phyloP scores from a whole-genome alignment of 1,140 invertebrate genomes.

The Drosophila teissieri region DNA sequence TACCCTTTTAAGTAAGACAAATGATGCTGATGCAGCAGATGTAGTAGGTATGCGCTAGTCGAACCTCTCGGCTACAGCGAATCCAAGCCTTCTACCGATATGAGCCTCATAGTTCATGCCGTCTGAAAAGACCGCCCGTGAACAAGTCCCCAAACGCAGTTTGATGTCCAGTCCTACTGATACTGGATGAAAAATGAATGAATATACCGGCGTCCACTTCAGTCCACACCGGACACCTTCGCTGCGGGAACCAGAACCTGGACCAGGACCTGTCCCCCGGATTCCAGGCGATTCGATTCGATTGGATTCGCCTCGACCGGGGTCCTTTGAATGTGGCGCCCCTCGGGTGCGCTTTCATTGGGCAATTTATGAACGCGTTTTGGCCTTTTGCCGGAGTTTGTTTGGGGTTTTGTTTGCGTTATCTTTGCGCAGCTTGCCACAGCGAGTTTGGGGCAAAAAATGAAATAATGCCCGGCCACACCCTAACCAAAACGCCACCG shows the following conservation, averaged over 20 bases:
- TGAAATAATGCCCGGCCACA: constrained; percentile 52
- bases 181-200: constrained; percentile 23
- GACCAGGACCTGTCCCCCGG: not conserved
- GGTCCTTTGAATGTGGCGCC: constrained; percentile 22
- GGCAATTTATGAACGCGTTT: constrained; percentile 71
- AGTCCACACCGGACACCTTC: not conserved
- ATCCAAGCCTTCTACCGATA: no score
- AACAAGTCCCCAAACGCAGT: constrained; percentile 19
- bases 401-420: constrained; percentile 33
- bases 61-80: no score
- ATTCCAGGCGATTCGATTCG: constrained; percentile 35
- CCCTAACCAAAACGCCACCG: constrained; percentile 8
- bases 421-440: constrained; percentile 43
- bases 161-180: constrained; percentile 9
- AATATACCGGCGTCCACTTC: not conserved
- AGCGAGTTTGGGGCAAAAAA: constrained; percentile 34
- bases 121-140: no score
- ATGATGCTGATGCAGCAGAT: no score
- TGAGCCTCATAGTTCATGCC: no score
- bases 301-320: not conserved
- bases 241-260: constrained; percentile 2
- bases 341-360: constrained; percentile 51
- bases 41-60: no score
- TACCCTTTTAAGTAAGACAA: no score
- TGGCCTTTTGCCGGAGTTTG: constrained; percentile 69